Conservation (phyloP, 2,797 vertebrate species). For the Uromys caudimaculatus region DNA sequence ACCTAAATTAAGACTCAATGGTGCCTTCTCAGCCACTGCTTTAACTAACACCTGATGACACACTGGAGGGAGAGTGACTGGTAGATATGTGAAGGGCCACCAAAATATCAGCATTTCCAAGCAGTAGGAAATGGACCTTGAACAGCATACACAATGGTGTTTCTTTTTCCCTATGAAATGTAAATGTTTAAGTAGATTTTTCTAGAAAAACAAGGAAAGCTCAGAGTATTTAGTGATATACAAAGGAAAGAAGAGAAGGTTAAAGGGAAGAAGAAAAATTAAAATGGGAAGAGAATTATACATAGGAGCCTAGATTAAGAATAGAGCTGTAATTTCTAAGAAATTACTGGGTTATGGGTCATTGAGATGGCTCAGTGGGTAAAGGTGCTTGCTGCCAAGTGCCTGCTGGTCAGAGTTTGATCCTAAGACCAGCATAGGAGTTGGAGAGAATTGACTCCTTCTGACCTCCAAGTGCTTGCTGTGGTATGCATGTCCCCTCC, state of each 20-base stretch:
- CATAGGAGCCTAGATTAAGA: not conserved
- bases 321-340: not conserved
- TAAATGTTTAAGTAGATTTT: not conserved
- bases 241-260: not conserved
- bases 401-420: not conserved
- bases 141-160: not conserved
- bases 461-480: not conserved
- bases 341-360: not conserved
- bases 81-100: not conserved
- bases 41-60: not conserved
- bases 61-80: not conserved
- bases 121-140: not conserved
- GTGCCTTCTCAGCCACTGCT: not conserved
- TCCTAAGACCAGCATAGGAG: not conserved
- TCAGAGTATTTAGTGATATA: not conserved
- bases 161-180: not conserved
- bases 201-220: slow-evolving; percentile 3
- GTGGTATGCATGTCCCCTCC: not conserved
- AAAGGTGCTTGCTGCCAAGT: not conserved
- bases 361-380: not conserved
- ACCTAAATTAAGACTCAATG: not conserved
- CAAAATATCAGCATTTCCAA: not conserved
- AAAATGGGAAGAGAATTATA: not conserved
- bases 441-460: not conserved
- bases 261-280: slow-evolving; percentile 18